Evolutionary conservation across 2,888 invertebrate species (phyloP).

Genomic region (Conchocele bisecta): DNA sequence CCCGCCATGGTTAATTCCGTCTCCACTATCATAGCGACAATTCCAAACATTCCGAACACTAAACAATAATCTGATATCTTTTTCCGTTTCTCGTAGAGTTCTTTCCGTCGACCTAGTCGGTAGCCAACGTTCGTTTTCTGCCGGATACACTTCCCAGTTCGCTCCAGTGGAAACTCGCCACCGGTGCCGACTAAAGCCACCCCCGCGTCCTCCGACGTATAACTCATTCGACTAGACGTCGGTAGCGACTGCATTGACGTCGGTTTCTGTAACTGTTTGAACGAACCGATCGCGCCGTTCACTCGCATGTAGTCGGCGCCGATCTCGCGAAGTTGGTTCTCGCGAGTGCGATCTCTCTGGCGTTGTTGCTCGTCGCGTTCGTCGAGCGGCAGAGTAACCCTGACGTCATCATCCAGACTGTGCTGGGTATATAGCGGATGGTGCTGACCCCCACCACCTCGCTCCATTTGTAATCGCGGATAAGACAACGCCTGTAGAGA

Average conservation of each 20-base stretch:
- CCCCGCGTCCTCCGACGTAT: conserved; percentile 88
- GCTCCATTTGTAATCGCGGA: conserved; percentile 59
- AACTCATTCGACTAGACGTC: conserved; percentile 86
- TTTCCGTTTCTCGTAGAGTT: conserved; percentile 98
- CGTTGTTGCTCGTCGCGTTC: conserved; percentile 34
- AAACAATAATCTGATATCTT: conserved; percentile 99
- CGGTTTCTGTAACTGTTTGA: conserved; percentile 99
- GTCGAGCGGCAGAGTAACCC: conserved; percentile 31
- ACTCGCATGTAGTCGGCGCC: conserved; percentile 97
- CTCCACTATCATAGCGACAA: conserved; percentile 99
- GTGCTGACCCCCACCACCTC: conserved; percentile 54
- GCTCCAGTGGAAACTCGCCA: conserved; percentile 91
- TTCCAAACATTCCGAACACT: conserved; percentile 99
- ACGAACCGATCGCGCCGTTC: conserved; percentile 97
- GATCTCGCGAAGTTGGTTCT: conserved; percentile 90
- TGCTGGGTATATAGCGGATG: conserved; percentile 45
- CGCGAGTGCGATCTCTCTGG: conserved; percentile 53
- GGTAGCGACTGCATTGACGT: conserved; percentile 95
- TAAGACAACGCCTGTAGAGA: conserved; percentile 47
- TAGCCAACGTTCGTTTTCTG: conserved; percentile 85
- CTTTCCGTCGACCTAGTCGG: conserved; percentile 98
- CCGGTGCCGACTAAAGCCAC: conserved; percentile 95
- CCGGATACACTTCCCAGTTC: conserved; percentile 63
- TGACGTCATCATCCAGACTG: conserved; percentile 61
- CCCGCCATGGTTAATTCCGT: conserved; percentile 99